These are phyloP conservation scores for Etia nguti DNA, from an alignment of 2,113 vertebrate species.

Conservation along the genomic window DNA sequence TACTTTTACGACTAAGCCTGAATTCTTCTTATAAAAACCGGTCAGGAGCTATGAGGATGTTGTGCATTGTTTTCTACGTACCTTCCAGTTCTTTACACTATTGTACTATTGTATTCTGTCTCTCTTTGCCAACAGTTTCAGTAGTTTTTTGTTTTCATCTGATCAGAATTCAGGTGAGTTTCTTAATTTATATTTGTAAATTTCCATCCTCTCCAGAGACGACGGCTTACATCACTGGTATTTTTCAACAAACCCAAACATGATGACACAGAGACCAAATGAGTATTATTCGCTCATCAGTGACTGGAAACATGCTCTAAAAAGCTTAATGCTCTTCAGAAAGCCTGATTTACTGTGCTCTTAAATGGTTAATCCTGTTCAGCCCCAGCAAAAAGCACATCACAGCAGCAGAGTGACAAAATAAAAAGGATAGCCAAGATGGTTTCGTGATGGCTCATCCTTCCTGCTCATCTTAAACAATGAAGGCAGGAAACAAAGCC, in stretches of 20 bases:
- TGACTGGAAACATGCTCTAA: neutral
- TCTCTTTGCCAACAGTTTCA: neutral
- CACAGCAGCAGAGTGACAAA: neutral
- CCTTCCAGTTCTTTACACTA: neutral
- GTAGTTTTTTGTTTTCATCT: neutral
- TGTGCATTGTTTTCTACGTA: neutral
- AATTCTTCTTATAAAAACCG: neutral
- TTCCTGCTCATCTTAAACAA: slow-evolving; percentile 51
- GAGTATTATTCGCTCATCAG: neutral
- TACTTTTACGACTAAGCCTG: accelerated
- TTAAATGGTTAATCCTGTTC: neutral
- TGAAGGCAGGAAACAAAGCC: slow-evolving; percentile 37
- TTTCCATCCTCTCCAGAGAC: neutral
- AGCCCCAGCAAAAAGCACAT: neutral
- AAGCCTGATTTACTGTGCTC: neutral
- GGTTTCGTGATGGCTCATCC: slow-evolving; percentile 24
- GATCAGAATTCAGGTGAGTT: neutral
- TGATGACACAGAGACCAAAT: neutral
- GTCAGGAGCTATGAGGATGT: neutral
- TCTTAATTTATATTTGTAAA: neutral
- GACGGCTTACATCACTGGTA: accelerated
- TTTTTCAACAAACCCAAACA: neutral
- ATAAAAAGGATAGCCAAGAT: neutral
- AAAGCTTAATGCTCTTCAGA: neutral
- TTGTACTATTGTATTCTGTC: neutral